A percentile compares a stretch with the other conserved stretches of the same genome.
Conservation (phyloP, 2,113 vertebrate genomes). For the Pithys albifrons region DNA sequence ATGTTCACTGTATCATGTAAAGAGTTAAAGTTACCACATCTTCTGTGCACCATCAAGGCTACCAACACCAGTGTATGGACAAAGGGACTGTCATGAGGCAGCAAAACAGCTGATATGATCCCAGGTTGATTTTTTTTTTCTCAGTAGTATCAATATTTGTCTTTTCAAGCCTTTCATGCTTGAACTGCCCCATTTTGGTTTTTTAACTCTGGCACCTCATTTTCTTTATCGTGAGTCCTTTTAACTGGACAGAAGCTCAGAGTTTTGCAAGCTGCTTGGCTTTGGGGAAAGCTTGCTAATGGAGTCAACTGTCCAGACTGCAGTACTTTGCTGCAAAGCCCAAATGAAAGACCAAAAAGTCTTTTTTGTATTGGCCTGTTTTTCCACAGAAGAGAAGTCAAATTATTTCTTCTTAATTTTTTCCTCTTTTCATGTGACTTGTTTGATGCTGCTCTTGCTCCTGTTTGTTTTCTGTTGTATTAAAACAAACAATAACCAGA, state of each 20-base stretch:
- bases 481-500: neutral
- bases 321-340: neutral
- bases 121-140: neutral
- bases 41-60: neutral
- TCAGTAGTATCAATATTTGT: neutral
- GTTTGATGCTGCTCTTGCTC: neutral
- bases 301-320: neutral
- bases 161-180: neutral
- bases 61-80: neutral
- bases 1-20: neutral
- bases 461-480: neutral
- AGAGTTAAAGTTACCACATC: neutral
- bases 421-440: neutral
- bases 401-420: neutral
- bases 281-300: neutral
- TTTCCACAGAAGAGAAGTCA: neutral
- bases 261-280: neutral
- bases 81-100: neutral
- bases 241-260: neutral
- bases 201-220: neutral
- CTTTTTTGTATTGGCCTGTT: neutral
- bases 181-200: neutral
- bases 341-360: neutral
- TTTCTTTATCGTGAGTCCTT: neutral
- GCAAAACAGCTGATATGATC: neutral